phyloP scores from a whole-genome alignment of 2,113 vertebrate genomes.

The Pelecanoides urinatrix region DNA sequence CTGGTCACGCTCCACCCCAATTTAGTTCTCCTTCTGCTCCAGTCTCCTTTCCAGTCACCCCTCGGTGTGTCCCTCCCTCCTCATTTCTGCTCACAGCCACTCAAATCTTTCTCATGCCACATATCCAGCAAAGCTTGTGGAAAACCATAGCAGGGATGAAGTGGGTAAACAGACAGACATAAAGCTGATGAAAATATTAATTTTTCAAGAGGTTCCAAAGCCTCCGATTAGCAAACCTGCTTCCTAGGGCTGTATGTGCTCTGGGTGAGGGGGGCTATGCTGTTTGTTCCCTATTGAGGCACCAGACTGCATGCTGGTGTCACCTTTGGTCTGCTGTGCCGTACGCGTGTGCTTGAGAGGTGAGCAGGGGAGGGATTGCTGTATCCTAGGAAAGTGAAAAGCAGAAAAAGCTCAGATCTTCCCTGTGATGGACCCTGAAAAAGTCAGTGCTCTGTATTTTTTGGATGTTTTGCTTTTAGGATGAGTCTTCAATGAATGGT shows the following conservation, averaged over 20 bases:
- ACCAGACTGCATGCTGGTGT: background rate
- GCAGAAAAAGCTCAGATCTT: background rate
- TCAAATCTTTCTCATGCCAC: background rate
- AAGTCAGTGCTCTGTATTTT: background rate
- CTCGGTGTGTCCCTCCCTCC: background rate
- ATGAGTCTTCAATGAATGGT: background rate
- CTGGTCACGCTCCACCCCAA: background rate
- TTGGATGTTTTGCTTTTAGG: background rate
- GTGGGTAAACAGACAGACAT: slow-evolving; percentile 17
- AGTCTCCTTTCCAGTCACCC: background rate
- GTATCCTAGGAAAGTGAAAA: background rate
- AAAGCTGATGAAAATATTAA: slow-evolving; percentile 37
- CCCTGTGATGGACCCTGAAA: background rate
- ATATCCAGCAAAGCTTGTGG: background rate
- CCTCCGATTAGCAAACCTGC: background rate
- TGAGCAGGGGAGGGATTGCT: background rate
- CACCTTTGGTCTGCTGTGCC: background rate
- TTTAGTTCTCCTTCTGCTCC: background rate
- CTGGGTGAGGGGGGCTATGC: background rate
- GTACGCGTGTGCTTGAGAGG: background rate
- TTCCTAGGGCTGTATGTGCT: background rate
- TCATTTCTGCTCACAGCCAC: background rate
- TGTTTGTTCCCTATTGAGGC: background rate
- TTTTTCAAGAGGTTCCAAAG: slow-evolving; percentile 40
- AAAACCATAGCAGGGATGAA: background rate